Base-by-base conservation (phyloP, 1,140 invertebrate genomes). In the Zaprionus lachaisei region DNA sequence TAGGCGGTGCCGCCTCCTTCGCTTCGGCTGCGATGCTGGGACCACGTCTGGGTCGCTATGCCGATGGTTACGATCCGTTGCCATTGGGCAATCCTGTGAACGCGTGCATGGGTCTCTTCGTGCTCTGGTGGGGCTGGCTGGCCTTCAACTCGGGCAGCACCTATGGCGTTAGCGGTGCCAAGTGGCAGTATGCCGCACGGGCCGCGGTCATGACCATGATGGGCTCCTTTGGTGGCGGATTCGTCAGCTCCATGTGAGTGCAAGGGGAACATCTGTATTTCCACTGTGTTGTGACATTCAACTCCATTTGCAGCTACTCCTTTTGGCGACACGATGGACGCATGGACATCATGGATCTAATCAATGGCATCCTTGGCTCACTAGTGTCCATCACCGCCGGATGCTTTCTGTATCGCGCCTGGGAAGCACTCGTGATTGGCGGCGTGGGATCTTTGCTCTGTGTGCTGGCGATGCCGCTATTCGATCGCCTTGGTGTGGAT, bases 101-200 rank as follows among this genome's bases (percentile, higher is more conserved):
- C 87, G 97, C 97, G 7, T 95, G 98, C 28, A 96, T 99, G 94
- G 98, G 98, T 0, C 95, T 98, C 1, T 98, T 98, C 89, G 98
- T 99, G 28, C 93, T 99, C 5, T 99, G 98, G 98, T 98, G 97
- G 92, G 97, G 97, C 0, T 98, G 98, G 97, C 93, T 98, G 44
- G 97, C 97, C 3, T 99, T 98, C 84, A 99, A 99, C 93, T 98
- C 97, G 58, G 97, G 97, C n/a, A 96, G 96, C 78, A 97, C 96
- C 49, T 97, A 96, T 83, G 96, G 96, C 22, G 95, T 97, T 34
- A 95, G 94, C 68, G 94, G 94, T 7, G 93, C 94, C 20, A 95
- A 95, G 81, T 97, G 92, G 91, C 91, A 97, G 87, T 98, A 97
- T 92, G 97, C 97, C 0, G 97, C 97, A 0, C 94, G 96, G 76